These are phyloP conservation scores for Nebria salina DNA, from an alignment of 2,888 invertebrate genomes.

Conservation along the genomic window DNA sequence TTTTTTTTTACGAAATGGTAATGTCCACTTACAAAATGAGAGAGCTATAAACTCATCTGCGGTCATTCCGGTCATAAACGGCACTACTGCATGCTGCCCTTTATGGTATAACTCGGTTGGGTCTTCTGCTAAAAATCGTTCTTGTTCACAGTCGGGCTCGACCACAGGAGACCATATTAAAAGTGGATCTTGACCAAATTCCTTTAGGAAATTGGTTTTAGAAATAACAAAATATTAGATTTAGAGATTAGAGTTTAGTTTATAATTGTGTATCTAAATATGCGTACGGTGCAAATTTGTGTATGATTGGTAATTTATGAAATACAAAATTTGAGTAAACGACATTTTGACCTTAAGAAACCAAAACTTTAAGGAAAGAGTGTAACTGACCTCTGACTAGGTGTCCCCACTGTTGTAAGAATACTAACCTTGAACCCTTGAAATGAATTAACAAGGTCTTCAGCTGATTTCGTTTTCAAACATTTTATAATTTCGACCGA, in stretches of 20 bases:
- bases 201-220: slow-evolving; percentile 14
- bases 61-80: slow-evolving; percentile 73
- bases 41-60: slow-evolving; percentile 73
- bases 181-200: slow-evolving; percentile 59
- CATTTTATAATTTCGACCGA: slow-evolving; percentile 69
- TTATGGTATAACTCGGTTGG: slow-evolving; percentile 68
- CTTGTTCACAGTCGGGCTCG: slow-evolving; percentile 73
- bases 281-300: too few relatives aligned
- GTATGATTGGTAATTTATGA: too few relatives aligned
- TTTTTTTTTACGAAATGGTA: not conserved
- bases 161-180: slow-evolving; percentile 71
- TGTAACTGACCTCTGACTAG: too few relatives aligned
- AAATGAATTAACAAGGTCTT: slow-evolving; percentile 65
- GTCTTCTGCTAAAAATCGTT: slow-evolving; percentile 71
- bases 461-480: slow-evolving; percentile 66
- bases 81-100: slow-evolving; percentile 70
- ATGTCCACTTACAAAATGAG: slow-evolving; percentile 67
- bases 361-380: too few relatives aligned
- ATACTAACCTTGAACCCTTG: slow-evolving; percentile 62
- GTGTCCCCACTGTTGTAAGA: not conserved
- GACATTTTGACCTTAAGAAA: too few relatives aligned
- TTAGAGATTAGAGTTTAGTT: too few relatives aligned
- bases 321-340: too few relatives aligned
- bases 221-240: not conserved
- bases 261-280: too few relatives aligned